Conservation (phyloP, 2,888 invertebrate species). For the Orthonevra nobilis region DNA sequence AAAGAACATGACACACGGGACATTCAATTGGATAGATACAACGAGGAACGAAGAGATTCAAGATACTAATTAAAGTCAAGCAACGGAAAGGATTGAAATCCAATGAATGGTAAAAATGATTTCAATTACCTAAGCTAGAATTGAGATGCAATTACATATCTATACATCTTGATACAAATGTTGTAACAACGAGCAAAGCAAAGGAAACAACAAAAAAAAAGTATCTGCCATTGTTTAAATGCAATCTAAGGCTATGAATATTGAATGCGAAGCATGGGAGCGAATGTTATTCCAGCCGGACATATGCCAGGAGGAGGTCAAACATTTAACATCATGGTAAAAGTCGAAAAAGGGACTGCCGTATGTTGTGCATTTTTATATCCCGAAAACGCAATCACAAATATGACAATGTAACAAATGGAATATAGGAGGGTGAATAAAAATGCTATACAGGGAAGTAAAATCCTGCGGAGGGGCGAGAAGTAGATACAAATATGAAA, state of each 20-base stretch:
- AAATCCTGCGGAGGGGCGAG: constrained; percentile 46
- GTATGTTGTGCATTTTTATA: constrained; percentile 71
- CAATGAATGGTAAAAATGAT: constrained; percentile 27
- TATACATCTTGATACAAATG: too few relatives aligned
- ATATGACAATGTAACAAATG: constrained; percentile 72
- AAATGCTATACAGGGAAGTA: constrained; percentile 1
- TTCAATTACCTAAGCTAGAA: constrained; percentile 43
- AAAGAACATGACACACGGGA: constrained; percentile 52
- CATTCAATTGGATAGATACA: constrained; percentile 9
- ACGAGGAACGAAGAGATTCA: background rate
- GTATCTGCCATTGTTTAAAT: constrained; percentile 32
- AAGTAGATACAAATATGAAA: background rate
- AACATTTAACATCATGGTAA: constrained; percentile 14
- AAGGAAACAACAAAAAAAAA: background rate
- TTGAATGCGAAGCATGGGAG: constrained; percentile 20
- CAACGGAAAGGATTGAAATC: constrained; percentile 11
- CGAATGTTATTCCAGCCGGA: constrained; percentile 2
- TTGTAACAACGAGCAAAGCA: too few relatives aligned
- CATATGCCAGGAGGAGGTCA: constrained; percentile 51
- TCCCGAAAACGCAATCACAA: constrained; percentile 71
- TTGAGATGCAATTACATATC: constrained; percentile 11
- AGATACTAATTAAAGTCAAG: constrained; percentile 34
- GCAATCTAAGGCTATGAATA: constrained; percentile 45
- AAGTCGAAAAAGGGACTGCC: constrained; percentile 45
- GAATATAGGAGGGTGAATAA: constrained; percentile 60